Evolutionary conservation across 1,140 invertebrate species (phyloP).

Genomic region (Augochlora pura): DNA sequence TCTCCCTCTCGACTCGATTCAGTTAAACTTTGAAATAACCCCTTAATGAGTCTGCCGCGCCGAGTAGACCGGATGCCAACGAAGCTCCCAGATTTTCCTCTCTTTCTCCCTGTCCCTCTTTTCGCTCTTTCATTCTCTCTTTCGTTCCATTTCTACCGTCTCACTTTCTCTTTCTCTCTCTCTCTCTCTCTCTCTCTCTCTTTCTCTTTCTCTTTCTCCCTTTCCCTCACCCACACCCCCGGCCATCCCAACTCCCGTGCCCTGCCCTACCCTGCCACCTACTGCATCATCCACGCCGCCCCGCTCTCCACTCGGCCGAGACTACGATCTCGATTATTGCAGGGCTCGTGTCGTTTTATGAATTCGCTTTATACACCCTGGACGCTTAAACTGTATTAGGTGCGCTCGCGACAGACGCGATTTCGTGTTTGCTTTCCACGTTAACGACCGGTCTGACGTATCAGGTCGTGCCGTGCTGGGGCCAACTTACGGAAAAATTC

Average conservation of each 20-base stretch:
- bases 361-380: constrained; percentile 65
- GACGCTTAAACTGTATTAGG: constrained; percentile 63
- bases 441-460: constrained; percentile 54
- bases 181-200: constrained; percentile 24
- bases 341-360: constrained; percentile 63
- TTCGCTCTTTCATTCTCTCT: constrained; percentile 48
- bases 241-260: background rate
- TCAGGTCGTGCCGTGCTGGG: no score
- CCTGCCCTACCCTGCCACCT: background rate
- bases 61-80: constrained; percentile 66
- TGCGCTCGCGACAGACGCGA: constrained; percentile 39
- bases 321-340: constrained; percentile 67
- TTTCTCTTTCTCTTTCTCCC: background rate
- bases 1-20: constrained; percentile 69
- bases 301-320: constrained; percentile 46
- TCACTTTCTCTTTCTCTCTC: constrained; percentile 61
- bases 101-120: constrained; percentile 52
- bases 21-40: constrained; percentile 76
- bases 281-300: background rate
- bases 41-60: constrained; percentile 74
- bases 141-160: constrained; percentile 27
- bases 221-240: constrained; percentile 26
- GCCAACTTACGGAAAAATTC: background rate
- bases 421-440: constrained; percentile 33
- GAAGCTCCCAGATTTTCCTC: constrained; percentile 68